Conservation (phyloP, 1,140 invertebrate species). For the Apis florea region DNA sequence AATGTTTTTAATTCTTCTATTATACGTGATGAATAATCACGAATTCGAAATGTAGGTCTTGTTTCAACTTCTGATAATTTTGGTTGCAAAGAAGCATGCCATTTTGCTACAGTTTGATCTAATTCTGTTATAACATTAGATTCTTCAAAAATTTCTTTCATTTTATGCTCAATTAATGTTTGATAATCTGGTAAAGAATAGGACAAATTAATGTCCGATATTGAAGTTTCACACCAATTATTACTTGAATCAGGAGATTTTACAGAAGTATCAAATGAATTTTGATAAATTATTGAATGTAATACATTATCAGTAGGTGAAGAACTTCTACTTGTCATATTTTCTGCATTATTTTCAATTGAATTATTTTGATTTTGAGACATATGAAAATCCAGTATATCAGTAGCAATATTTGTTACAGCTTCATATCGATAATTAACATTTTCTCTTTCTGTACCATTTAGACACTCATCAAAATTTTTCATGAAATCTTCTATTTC, state of each 20-base stretch:
- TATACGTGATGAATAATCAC: conserved; percentile 68
- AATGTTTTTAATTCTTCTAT: conserved; percentile 57
- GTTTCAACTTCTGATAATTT: conserved; percentile 67
- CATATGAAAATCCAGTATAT: conserved; percentile 61
- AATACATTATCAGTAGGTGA: not conserved
- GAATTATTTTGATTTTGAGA: not conserved
- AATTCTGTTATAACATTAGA: conserved; percentile 59
- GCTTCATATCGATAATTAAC: conserved; percentile 59
- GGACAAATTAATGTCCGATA: conserved; percentile 8
- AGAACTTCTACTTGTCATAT: conserved; percentile 12
- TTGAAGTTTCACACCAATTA: conserved; percentile 11
- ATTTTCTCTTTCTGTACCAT: conserved; percentile 33
- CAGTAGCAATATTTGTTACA: conserved; percentile 58
- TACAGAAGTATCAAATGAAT: not conserved
- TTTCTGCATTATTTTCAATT: not conserved
- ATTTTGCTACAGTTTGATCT: conserved; percentile 67
- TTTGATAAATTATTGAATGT: not conserved
- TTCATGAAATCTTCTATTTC: conserved; percentile 68
- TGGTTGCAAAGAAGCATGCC: conserved; percentile 72
- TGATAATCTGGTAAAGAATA: conserved; percentile 57
- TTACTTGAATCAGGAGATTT: not conserved
- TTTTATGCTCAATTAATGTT: conserved; percentile 58
- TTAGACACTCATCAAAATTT: conserved; percentile 55
- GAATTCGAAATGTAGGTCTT: conserved; percentile 68
- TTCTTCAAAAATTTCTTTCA: conserved; percentile 64